Base-by-base conservation (phyloP, 1,140 invertebrate species). In the Penaeus vannamei region DNA sequence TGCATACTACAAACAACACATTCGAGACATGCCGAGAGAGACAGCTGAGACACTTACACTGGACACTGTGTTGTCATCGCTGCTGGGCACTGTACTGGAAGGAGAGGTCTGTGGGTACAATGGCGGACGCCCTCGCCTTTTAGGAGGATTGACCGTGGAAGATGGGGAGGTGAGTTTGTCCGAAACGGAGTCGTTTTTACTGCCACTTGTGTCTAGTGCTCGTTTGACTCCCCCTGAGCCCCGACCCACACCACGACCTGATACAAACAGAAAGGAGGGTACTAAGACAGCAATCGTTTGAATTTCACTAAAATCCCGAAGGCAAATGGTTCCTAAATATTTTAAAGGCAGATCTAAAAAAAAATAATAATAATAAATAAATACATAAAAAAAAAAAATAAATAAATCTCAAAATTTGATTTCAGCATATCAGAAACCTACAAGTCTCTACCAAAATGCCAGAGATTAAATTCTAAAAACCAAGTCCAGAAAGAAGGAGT, bases 101-200 rank as follows among this genome's bases (percentile, higher is more conserved):
- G 53, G 84, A 26, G 19, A 83, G 42, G 46, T 26, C 19, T 83
- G 80, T 53, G 80, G 42, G 53, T 89, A 89, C 14, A 82, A 42
- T 23, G 87, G 87, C 20, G 87, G 87, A 2, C 87, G 81, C 17
- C 87, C 87, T 61, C 87, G 82, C 72, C 87, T 89, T 64, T 89
- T 89, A 8, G 86, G 46, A 62, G 86, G 80, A 46, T n/a, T 42
- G 10, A 22, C 20, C 42, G 69, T 69, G 17, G 61, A 66, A 59
- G 82, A 64, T 53, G 82, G 14, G 32, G 82, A 10, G 62, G 22
- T 79, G 76, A 62, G 22, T 42, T 72, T n/a, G 46, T 42, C 53
- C 26, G n/a, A 80, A 32, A 62, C 12, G 60, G 59, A 53, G 19
- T 62, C 85, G 36, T 72, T 66, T 53, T 66, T 85, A 23, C 62